A percentile compares a stretch with the other conserved stretches of the same genome.
phyloP scores from a whole-genome alignment of 2,113 vertebrate species.

The Myxocyprinus asiaticus region DNA sequence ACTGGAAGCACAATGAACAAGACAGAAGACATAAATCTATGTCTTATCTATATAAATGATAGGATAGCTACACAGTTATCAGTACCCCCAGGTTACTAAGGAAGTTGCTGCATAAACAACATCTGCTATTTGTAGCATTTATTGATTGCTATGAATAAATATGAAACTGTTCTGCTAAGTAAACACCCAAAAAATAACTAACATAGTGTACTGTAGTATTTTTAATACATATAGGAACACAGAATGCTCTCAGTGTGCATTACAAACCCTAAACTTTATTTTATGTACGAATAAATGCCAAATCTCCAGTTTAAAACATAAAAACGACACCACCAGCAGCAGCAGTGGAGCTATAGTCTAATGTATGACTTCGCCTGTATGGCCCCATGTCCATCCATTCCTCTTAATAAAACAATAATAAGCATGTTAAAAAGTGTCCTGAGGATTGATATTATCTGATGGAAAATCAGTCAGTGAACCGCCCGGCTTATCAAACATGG shows the following conservation, averaged over 20 bases:
- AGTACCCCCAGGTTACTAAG: neutral
- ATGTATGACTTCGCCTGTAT: slow-evolving; percentile 12
- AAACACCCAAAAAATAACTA: too few species aligned
- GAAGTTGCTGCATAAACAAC: neutral
- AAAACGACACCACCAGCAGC: neutral
- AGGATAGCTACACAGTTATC: neutral
- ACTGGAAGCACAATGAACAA: neutral
- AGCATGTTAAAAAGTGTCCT: too few species aligned
- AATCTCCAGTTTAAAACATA: neutral
- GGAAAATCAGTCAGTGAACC: neutral
- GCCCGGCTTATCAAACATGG: slow-evolving; percentile 11
- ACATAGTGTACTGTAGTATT: too few species aligned
- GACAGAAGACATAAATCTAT: neutral
- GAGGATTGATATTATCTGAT: too few species aligned
- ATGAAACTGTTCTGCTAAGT: too few species aligned
- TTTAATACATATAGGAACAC: too few species aligned
- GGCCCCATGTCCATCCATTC: neutral
- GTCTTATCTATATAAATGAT: neutral
- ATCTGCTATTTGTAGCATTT: neutral
- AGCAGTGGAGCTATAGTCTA: neutral
- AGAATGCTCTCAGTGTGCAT: too few species aligned
- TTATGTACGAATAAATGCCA: too few species aligned
- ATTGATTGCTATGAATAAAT: neutral
- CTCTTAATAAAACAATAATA: too few species aligned
- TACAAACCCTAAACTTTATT: too few species aligned